Evolutionary conservation across 2,113 vertebrate genomes (phyloP).

Genomic region (Pituophis catenifer): DNA sequence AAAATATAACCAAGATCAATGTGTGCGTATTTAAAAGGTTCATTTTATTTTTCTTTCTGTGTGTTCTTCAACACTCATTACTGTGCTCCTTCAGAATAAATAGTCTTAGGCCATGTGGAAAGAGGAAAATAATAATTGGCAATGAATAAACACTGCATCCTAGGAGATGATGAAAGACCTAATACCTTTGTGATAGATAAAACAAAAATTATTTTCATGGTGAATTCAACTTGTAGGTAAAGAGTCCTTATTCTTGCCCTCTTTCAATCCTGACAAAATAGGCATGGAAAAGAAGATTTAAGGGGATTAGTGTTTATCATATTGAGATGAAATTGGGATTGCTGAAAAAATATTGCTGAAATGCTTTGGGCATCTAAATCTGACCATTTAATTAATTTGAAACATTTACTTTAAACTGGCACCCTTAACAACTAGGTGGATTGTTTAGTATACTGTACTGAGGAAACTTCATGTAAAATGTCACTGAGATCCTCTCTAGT

Average conservation of each 20-base stretch:
- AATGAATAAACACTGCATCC: neutral
- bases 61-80: neutral
- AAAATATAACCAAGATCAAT: neutral
- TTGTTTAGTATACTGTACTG: neutral
- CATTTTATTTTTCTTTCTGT: neutral
- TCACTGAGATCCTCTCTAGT: neutral
- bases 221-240: neutral
- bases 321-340: neutral
- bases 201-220: neutral
- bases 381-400: neutral
- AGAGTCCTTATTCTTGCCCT: neutral
- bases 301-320: neutral
- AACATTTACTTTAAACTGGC: neutral
- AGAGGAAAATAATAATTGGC: neutral
- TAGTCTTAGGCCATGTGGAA: neutral
- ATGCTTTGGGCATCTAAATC: neutral
- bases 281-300: neutral
- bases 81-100: neutral
- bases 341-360: neutral
- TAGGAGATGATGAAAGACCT: neutral
- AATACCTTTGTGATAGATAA: neutral
- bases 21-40: neutral
- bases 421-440: neutral
- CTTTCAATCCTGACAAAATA: neutral
- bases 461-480: neutral